Evolutionary conservation across 1,140 invertebrate species (phyloP).

Genomic region (Mamestra configurata): DNA sequence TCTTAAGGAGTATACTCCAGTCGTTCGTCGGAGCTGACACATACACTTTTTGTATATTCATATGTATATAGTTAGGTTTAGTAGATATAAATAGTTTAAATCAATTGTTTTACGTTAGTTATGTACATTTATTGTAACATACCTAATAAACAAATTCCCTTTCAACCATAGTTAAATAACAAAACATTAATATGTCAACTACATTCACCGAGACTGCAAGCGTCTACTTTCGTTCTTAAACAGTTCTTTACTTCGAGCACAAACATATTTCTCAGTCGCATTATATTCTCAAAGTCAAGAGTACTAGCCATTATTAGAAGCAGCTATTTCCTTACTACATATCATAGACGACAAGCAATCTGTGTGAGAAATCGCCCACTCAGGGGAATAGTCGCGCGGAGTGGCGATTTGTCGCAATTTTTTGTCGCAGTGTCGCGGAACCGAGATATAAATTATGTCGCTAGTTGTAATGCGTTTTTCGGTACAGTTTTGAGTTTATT

Average conservation of each 20-base stretch:
- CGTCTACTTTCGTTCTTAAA: not conserved
- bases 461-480: constrained; percentile 32
- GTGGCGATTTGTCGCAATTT: constrained; percentile 63
- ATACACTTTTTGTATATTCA: too few relatives aligned
- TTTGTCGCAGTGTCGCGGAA: constrained; percentile 53
- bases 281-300: constrained; percentile 42
- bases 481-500: constrained; percentile 37
- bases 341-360: constrained; percentile 57
- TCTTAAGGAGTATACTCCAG: too few relatives aligned
- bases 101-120: too few relatives aligned
- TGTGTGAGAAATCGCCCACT: constrained; percentile 61
- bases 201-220: not conserved
- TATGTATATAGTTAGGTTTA: too few relatives aligned
- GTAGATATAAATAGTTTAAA: too few relatives aligned
- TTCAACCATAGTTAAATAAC: too few relatives aligned
- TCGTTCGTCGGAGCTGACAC: too few relatives aligned
- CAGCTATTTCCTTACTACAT: constrained; percentile 55
- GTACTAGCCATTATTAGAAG: constrained; percentile 42
- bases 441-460: constrained; percentile 53
- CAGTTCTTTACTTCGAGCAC: not conserved
- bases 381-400: constrained; percentile 54
- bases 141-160: too few relatives aligned
- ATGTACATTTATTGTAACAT: too few relatives aligned
- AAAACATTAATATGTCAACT: not conserved
- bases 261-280: constrained; percentile 25